These are phyloP conservation scores for Cecidostiba fungosa DNA, from an alignment of 2,888 invertebrate genomes.

Conservation along the genomic window DNA sequence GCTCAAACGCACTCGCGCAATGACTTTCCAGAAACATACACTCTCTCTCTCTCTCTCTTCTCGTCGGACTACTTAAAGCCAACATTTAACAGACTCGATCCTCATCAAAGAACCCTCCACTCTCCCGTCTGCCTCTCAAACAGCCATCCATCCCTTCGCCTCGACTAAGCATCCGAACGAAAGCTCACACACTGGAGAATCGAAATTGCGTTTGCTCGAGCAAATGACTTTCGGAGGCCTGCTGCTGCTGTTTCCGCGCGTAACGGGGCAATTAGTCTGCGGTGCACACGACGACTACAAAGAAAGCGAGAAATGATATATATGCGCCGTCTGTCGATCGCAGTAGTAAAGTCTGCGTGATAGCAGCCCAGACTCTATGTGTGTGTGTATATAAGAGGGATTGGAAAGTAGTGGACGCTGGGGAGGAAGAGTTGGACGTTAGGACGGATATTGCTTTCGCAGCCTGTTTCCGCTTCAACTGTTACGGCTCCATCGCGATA, in stretches of 20 bases:
- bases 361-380: background rate
- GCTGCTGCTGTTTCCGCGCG: background rate
- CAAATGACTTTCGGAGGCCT: slow-evolving; percentile 55
- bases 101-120: slow-evolving; percentile 39
- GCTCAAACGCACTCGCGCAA: slow-evolving; percentile 16
- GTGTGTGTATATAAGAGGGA: background rate
- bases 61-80: slow-evolving; percentile 39
- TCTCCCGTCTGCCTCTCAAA: background rate
- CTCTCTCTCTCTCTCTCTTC: background rate
- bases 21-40: background rate
- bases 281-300: slow-evolving; percentile 17
- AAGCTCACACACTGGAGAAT: slow-evolving; percentile 13
- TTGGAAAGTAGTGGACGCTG: slow-evolving; percentile 42
- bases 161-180: background rate
- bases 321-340: slow-evolving; percentile 10
- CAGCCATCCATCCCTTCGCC: background rate
- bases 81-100: slow-evolving; percentile 48
- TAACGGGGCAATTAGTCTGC: slow-evolving; percentile 49
- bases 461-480: slow-evolving; percentile 52
- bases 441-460: slow-evolving; percentile 63
- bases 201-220: slow-evolving; percentile 58
- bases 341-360: background rate
- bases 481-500: slow-evolving; percentile 53
- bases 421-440: slow-evolving; percentile 32
- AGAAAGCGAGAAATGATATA: slow-evolving; percentile 44